Evolutionary conservation across 1,140 invertebrate genomes (phyloP), one percentile per base, ranked within the genome.

Genomic region (Drosophila sechellia): DNA sequence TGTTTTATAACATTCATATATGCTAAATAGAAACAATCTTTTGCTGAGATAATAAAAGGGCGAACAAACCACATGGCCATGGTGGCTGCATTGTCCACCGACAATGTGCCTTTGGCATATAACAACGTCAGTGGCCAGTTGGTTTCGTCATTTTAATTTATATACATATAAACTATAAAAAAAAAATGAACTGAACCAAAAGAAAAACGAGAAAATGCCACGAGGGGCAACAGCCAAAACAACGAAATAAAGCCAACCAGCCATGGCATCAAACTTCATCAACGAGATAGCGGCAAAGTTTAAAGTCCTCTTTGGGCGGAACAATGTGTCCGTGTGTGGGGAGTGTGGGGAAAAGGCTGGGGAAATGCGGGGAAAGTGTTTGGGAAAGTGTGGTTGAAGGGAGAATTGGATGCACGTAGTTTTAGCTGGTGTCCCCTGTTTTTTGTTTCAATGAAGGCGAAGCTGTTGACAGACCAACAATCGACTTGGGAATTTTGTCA

Each of bases 391-490:
- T 45, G 49, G 52, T 40, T 27, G 37, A 35, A 22, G 43, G 42
- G 57, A 20, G 52, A 13, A 46, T 49, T 34, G 50, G 61, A 72
- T 78, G 78, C 81, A 85, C 81, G 81, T 85, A 72, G 68, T 65
- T 77, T 78, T 57, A 58, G 60, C 59, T 54, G 57, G 58, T 79
- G 71, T 77, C 45, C 50, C 46, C 63, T 52, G 73, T 89, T 84
- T 89, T 89, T 89, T 89, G 84, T 89, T 89, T 84, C 85, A 89
- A 84, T 80, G 77, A 71, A 61, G 78, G 76, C 50, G 77, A 68
- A 73, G 77, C 84, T 90, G 84, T 89, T 89, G 84, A 89, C 84
- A 89, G 85, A 89, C 84, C 85, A 89, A 89, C 84, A 89, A 89
- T 89, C 84, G 79, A 90, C 84, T 89, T 84, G 84, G 84, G 84